Conservation (phyloP, 2,797 vertebrate species). For the Rhyacichthys aspro region DNA sequence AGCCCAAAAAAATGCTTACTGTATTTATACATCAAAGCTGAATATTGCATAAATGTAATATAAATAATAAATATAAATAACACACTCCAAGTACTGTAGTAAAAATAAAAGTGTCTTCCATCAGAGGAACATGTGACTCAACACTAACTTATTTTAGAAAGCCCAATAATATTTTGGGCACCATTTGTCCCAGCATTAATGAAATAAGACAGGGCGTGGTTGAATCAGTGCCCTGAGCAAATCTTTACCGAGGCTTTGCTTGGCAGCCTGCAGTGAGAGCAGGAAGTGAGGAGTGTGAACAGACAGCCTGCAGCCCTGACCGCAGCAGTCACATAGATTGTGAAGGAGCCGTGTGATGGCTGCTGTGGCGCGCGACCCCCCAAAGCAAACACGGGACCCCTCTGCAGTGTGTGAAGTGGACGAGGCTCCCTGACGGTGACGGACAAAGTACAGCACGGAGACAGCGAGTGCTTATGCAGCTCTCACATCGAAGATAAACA, state of each 20-base stretch:
- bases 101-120: no score
- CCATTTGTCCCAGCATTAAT: conserved; percentile 3
- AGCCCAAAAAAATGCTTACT: no score
- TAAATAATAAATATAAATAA: no score
- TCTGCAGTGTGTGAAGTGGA: conserved; percentile 18
- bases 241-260: conserved; percentile 26
- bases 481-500: conserved; percentile 50
- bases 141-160: neutral
- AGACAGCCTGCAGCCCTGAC: conserved; percentile 61
- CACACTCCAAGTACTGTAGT: no score
- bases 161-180: neutral
- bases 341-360: conserved; percentile 62
- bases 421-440: conserved; percentile 11
- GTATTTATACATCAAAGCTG: no score
- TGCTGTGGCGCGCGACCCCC: conserved; percentile 48
- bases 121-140: neutral
- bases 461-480: conserved; percentile 40
- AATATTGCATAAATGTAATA: no score
- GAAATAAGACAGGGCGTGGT: conserved; percentile 23
- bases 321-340: conserved; percentile 76
- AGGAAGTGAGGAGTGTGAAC: conserved; percentile 49
- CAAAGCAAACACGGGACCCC: conserved; percentile 45
- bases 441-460: conserved; percentile 41
- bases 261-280: conserved; percentile 20
- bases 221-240: conserved; percentile 9